These are phyloP conservation scores for Oryzias curvinotus DNA, from an alignment of 2,113 vertebrate genomes.

Conservation along the genomic window DNA sequence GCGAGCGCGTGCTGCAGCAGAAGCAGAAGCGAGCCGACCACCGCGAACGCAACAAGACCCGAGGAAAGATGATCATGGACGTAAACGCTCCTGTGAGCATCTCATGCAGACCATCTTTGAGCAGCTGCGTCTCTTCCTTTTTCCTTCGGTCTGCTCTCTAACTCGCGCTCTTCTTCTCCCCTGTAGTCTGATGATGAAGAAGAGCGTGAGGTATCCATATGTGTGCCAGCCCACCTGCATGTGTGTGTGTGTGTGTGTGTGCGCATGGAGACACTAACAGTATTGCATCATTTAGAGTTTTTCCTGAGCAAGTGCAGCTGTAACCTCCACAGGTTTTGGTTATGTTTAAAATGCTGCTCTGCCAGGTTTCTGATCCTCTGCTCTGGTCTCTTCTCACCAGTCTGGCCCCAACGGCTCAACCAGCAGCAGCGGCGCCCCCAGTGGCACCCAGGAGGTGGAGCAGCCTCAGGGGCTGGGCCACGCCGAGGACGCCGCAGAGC, in stretches of 20 bases:
- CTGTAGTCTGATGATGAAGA: conserved; percentile 93
- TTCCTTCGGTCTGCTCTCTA: conserved; percentile 22
- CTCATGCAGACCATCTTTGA: not conserved
- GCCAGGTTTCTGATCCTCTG: not conserved
- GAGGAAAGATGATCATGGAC: conserved; percentile 97
- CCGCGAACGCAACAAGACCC: conserved; percentile 94
- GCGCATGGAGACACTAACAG: conserved; percentile 40
- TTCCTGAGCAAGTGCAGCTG: conserved; percentile 1
- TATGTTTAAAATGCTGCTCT: not conserved
- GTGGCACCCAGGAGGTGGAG: conserved; percentile 70
- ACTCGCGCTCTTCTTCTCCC: conserved; percentile 48
- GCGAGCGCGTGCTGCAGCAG: conserved; percentile 93
- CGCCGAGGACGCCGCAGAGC: conserved; percentile 84
- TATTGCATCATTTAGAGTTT: conserved; percentile 1
- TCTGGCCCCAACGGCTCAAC: conserved; percentile 36
- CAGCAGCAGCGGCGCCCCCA: conserved; percentile 60
- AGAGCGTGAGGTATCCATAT: conserved; percentile 80
- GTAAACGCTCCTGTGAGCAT: conserved; percentile 79
- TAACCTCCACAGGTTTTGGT: conserved; percentile 1
- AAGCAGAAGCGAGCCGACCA: conserved; percentile 95
- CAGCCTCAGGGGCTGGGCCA: conserved; percentile 84
- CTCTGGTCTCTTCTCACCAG: conserved; percentile 12
- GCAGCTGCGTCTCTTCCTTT: not conserved
- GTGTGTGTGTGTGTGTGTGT: conserved; percentile 8
- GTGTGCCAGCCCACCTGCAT: conserved; percentile 30